Evolutionary conservation across 2,113 vertebrate species (phyloP), one percentile per base, ranked within the genome.

Genomic region (Nannospalax galili): DNA sequence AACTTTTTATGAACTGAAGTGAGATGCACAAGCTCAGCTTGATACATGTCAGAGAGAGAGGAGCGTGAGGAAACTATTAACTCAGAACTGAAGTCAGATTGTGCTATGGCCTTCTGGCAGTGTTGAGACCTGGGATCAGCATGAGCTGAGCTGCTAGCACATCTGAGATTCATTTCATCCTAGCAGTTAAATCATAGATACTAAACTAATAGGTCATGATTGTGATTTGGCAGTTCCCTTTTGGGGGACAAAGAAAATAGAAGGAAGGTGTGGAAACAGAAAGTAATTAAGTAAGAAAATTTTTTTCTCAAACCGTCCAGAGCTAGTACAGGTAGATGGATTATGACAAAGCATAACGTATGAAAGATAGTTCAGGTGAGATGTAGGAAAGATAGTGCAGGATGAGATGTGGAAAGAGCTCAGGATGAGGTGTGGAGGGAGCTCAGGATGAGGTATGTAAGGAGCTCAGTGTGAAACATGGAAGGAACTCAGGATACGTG

Each of bases 1-100:
- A 97, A 96, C 94, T 88, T 97, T 97, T 98, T 96, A 97, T 96
- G 96, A 98, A 97, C 97, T 96, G 90, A 93, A 97, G 96, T 96
- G 95, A 97, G 93, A 87, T 82, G 91, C 88, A 94, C 69, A 93
- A 81, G 73, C 87, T 97, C 90, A 96, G 95, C 84, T 93, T 81
- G 93, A 90, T 93, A 89, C 84, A 64, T 94, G 93, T 77, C 74
- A 70, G 84, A 85, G 94, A 95, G 90, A 89, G 42, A 95, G 69
- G 96, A 79, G 77, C 35, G 80, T 97, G 94, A 97, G 93, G 92
- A 93, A 97, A 96, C 84, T 88, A 62, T 86, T 88, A 97, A 96
- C 90, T 96, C 64, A 64, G 14, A 94, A 77, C 32, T 81, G 60
- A 87, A 79, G 91, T 84, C 7, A 94, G 88, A 96, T 16, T 81